Evolutionary conservation across 2,797 vertebrate species (phyloP).

Genomic region (Apogon hyalosoma): DNA sequence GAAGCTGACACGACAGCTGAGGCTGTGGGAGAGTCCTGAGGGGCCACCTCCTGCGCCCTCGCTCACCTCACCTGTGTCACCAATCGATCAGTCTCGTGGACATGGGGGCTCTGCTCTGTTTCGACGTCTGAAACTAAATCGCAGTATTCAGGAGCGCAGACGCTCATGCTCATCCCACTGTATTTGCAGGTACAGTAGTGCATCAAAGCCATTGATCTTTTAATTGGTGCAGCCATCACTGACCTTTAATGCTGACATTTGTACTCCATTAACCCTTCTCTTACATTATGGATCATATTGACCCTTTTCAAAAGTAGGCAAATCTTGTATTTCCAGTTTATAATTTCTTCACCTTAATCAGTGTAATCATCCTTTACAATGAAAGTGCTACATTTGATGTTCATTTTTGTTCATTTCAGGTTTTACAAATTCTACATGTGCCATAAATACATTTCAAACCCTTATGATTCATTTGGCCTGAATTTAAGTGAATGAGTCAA

Average conservation of each 20-base stretch:
- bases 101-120: conserved; percentile 66
- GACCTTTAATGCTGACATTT: neutral
- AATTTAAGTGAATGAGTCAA: too few species aligned
- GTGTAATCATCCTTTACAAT: too few species aligned
- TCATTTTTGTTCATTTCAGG: too few species aligned
- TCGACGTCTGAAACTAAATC: conserved; percentile 76
- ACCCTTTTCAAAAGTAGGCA: too few species aligned
- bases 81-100: conserved; percentile 61
- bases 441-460: too few species aligned
- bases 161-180: conserved; percentile 64
- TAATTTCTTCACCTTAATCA: too few species aligned
- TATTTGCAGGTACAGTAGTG: conserved; percentile 67
- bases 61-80: conserved; percentile 70
- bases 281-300: too few species aligned
- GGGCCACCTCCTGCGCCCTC: conserved; percentile 55
- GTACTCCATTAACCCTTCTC: neutral
- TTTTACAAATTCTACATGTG: too few species aligned
- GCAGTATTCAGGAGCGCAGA: conserved; percentile 75
- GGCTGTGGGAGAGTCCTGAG: conserved; percentile 71
- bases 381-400: too few species aligned
- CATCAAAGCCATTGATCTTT: conserved; percentile 4
- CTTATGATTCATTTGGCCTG: too few species aligned
- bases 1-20: conserved; percentile 77
- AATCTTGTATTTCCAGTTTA: too few species aligned
- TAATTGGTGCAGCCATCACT: conserved; percentile 4